Percentiles rank a stretch among this genome's conserved stretches.
Evolutionary conservation across 2,113 vertebrate species (phyloP).

Genomic region (Hemichromis elongatus): DNA sequence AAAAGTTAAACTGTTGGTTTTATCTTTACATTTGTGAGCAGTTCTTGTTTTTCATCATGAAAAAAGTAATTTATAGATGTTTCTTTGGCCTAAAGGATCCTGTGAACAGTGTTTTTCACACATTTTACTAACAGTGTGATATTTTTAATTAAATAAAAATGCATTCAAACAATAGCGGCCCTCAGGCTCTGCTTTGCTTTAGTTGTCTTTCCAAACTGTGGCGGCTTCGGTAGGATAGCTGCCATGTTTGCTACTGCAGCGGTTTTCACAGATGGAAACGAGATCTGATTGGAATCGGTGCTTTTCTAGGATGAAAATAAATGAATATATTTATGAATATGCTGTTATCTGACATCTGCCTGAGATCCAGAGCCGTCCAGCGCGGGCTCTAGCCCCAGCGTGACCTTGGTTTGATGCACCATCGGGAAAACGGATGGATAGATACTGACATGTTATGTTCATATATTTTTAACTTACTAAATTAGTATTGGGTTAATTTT

Average conservation of each 20-base stretch:
- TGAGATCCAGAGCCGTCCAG: neutral
- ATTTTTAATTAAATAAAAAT: too few species aligned
- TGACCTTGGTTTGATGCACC: neutral
- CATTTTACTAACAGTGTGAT: neutral
- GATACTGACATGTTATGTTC: neutral
- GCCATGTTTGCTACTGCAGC: neutral
- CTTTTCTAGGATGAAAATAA: neutral
- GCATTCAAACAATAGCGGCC: neutral
- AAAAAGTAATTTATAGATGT: neutral
- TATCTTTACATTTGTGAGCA: neutral
- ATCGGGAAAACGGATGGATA: neutral
- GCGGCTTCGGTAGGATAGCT: neutral
- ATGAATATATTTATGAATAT: neutral
- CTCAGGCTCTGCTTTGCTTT: rapidly evolving
- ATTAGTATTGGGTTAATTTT: neutral
- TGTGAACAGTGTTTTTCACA: neutral
- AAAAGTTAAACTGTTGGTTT: neutral
- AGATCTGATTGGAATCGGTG: neutral
- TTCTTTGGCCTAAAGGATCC: neutral
- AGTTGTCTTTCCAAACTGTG: neutral
- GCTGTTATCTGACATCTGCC: neutral
- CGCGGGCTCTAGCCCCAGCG: neutral
- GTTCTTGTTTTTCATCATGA: neutral
- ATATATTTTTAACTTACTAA: neutral
- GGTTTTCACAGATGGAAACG: neutral